Conservation (phyloP, 1,140 invertebrate genomes). For the Ruditapes philippinarum region DNA sequence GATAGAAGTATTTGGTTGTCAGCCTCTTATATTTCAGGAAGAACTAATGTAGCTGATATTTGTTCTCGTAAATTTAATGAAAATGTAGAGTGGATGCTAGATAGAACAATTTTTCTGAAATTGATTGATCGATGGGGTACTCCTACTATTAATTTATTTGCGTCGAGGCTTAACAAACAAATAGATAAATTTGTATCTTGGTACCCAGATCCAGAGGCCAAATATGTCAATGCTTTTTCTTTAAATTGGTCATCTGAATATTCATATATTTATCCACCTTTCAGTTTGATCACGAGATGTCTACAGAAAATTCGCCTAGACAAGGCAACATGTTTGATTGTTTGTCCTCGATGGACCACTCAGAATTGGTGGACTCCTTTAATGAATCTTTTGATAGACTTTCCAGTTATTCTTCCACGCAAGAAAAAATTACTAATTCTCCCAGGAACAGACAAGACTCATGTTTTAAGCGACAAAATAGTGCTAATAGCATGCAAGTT, state of each 20-base stretch:
- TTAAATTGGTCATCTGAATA: not conserved
- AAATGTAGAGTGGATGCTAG: not conserved
- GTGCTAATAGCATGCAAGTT: conserved; percentile 55
- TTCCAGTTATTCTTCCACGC: not conserved
- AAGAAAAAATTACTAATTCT: conserved; percentile 22
- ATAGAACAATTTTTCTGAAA: not conserved
- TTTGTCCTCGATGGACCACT: not conserved
- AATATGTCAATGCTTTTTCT: not conserved
- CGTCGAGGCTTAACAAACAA: not conserved
- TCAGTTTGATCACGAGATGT: not conserved
- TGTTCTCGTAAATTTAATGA: not conserved
- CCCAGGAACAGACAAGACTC: conserved; percentile 21
- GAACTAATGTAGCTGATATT: not conserved
- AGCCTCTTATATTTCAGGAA: not conserved
- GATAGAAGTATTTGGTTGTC: conserved; percentile 1
- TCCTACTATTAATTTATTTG: not conserved
- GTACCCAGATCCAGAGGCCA: not conserved
- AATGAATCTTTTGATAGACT: not conserved
- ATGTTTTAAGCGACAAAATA: conserved; percentile 40
- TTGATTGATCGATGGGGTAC: not conserved
- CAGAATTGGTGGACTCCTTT: not conserved
- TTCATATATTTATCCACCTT: not conserved
- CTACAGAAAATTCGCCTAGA: not conserved
- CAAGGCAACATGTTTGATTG: not conserved
- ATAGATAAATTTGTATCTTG: conserved; percentile 10